These are phyloP conservation scores for Teinopalpus imperialis DNA, from an alignment of 2,888 invertebrate genomes.

Conservation along the genomic window DNA sequence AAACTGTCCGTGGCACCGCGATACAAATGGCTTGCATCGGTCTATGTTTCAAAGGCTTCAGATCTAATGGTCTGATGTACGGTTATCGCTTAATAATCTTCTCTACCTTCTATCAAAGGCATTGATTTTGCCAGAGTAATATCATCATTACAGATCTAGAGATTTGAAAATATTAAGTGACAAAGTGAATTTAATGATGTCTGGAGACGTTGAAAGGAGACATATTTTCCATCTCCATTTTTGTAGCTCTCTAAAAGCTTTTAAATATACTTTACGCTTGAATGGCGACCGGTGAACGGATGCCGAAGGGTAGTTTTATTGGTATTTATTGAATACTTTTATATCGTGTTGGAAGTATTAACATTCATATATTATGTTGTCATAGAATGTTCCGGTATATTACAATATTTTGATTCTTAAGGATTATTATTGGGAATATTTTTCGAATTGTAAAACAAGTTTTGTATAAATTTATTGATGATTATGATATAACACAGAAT, in stretches of 20 bases:
- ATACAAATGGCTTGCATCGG: conserved; percentile 59
- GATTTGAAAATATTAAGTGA: conserved; percentile 29
- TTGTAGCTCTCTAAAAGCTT: conserved; percentile 49
- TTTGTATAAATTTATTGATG: too few relatives aligned
- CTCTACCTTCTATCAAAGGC: conserved; percentile 21
- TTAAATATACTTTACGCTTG: conserved; percentile 48
- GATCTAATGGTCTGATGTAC: conserved; percentile 68
- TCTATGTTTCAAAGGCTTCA: conserved; percentile 61
- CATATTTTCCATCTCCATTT: conserved; percentile 41
- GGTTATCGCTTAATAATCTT: conserved; percentile 65
- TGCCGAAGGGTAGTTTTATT: conserved; percentile 39
- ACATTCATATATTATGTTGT: too few relatives aligned
- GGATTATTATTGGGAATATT: too few relatives aligned
- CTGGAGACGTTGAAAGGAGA: conserved; percentile 35
- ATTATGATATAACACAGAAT: not conserved
- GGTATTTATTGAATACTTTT: conserved; percentile 26
- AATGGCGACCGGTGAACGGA: conserved; percentile 34
- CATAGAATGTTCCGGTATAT: too few relatives aligned
- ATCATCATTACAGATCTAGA: conserved; percentile 26
- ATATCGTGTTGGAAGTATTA: conserved; percentile 15
- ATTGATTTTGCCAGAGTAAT: conserved; percentile 13
- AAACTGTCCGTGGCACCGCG: conserved; percentile 33
- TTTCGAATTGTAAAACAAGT: too few relatives aligned
- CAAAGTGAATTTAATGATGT: conserved; percentile 48
- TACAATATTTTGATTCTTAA: too few relatives aligned